A percentile compares a stretch with the other conserved stretches of the same genome.
Conservation (phyloP, 2,888 invertebrate genomes). For the Idaea dimidiata region DNA sequence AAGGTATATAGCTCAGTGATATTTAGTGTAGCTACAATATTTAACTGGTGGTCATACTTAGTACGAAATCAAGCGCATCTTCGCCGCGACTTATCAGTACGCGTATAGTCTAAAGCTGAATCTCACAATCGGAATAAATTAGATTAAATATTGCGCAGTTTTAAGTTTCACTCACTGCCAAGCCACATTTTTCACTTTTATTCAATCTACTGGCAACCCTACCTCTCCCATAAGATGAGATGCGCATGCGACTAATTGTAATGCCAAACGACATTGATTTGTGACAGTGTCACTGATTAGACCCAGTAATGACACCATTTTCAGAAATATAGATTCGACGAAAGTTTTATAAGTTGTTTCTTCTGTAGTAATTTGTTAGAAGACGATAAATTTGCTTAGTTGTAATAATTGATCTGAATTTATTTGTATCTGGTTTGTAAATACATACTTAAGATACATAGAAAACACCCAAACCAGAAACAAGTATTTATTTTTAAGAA, state of each 20-base stretch:
- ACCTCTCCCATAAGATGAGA: neutral
- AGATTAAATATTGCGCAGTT: neutral
- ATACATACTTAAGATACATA: no score
- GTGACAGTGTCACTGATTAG: neutral
- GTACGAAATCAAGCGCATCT: no score
- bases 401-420: no score
- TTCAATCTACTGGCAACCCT: slow-evolving; percentile 14
- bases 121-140: no score
- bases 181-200: slow-evolving; percentile 24
- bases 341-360: neutral
- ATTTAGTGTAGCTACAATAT: no score
- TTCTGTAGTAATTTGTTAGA: neutral
- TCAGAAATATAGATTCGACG: neutral
- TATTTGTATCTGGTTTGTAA: no score
- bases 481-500: no score
- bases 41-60: no score
- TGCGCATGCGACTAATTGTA: slow-evolving; percentile 1
- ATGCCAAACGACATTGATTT: neutral
- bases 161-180: neutral
- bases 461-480: no score
- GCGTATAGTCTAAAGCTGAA: no score
- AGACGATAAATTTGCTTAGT: neutral
- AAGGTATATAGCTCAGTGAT: no score
- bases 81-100: no score
- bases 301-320: neutral